A percentile compares a stretch with the other conserved stretches of the same genome.
These are phyloP conservation scores for Acrocera orbiculus DNA, from an alignment of 2,888 invertebrate genomes.

Conservation along the genomic window DNA sequence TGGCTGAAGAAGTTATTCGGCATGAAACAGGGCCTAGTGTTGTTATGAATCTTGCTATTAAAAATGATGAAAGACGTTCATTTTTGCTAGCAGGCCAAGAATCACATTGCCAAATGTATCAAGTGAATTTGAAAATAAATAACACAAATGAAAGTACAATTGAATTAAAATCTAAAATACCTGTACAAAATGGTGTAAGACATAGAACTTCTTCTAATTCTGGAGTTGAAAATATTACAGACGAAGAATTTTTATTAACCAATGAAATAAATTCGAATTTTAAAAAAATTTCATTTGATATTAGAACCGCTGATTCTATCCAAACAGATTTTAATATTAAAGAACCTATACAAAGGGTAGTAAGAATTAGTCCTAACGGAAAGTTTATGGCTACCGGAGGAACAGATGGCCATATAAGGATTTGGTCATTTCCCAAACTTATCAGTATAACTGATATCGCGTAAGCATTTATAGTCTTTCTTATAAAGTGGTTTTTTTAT, in stretches of 20 bases:
- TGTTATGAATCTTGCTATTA: slow-evolving; percentile 78
- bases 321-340: slow-evolving; percentile 65
- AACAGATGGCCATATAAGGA: slow-evolving; percentile 66
- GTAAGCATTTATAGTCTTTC: slow-evolving; percentile 10
- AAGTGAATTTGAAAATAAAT: slow-evolving; percentile 43
- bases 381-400: slow-evolving; percentile 81
- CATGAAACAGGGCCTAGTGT: slow-evolving; percentile 79
- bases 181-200: slow-evolving; percentile 24
- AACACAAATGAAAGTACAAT: slow-evolving; percentile 34
- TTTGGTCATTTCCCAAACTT: slow-evolving; percentile 81
- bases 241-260: slow-evolving; percentile 8
- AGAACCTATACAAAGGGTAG: slow-evolving; percentile 76
- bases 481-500: neutral
- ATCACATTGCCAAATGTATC: slow-evolving; percentile 74
- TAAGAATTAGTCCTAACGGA: slow-evolving; percentile 57
- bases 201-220: slow-evolving; percentile 15
- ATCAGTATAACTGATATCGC: slow-evolving; percentile 48
- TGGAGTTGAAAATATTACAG: slow-evolving; percentile 22
- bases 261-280: slow-evolving; percentile 1
- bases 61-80: slow-evolving; percentile 51
- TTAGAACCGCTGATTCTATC: slow-evolving; percentile 60
- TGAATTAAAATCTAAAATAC: slow-evolving; percentile 21
- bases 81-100: slow-evolving; percentile 82
- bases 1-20: slow-evolving; percentile 73
- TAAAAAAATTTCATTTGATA: slow-evolving; percentile 52